Base-by-base conservation (phyloP, 2,797 vertebrate species). In the Zenarchopterus dispar region DNA sequence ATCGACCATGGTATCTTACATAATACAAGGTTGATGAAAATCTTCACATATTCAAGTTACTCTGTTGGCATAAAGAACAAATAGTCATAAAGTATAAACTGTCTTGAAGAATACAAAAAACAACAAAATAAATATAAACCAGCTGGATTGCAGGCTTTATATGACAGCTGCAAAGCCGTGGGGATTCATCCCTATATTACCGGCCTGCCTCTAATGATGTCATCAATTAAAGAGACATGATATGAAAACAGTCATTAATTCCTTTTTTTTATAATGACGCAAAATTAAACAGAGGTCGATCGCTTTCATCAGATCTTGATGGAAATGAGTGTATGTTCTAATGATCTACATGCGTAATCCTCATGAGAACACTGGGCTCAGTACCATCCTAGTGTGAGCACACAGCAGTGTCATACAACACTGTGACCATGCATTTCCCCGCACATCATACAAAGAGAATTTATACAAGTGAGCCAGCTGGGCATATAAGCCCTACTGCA, bases 401-500 rank as follows among this genome's bases (percentile, higher is more conserved):
- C 45, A 56, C 28, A 64, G 45, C 48, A 51, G 39, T 62, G 69
- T 67, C 73, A 50, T 70, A 76, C 21, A 10, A 42, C 56, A 44
- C 65, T 23, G 42, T 28, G 33, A 31, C 46, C 24, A 45, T 71
- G 60, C 31, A 54, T 72, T 60, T 75, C 60, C 77, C 60, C 62
- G 73, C 77, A 24, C 73, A 66, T 67, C 67, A 86, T 89, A 91
- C 87, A 91, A 93, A 92, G 87, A 89, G 73, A 92, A 92, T 92
- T 88, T 70, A 85, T 77, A 89, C 77, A 75, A 87, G 84, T 79
- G 73, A 86, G 84, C 89, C 92, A 93, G 91, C 91, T 93, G 92
- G 92, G 82, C 78, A 90, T 87, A 90, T 94, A 93, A 93, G 91
- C 93, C 84, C 77, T 86, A 67, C 86, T 86, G 87, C 88, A 93